Percentiles rank a stretch among this genome's conserved stretches.
phyloP scores from a whole-genome alignment of 2,797 vertebrate genomes.

The Gorsachius magnificus region DNA sequence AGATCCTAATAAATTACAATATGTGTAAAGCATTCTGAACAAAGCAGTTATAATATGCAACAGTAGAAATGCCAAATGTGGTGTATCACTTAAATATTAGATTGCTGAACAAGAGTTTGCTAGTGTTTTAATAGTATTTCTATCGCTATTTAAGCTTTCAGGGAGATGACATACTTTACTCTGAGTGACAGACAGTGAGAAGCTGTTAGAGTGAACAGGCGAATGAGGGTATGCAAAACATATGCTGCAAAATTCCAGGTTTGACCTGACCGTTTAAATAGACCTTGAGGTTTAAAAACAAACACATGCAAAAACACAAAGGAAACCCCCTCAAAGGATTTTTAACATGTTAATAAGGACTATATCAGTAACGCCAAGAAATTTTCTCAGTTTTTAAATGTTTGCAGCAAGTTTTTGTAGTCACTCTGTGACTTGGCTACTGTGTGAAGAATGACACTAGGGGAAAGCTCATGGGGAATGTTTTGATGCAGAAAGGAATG shows the following conservation, averaged over 20 bases:
- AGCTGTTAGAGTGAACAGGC: background rate
- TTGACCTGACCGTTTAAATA: background rate
- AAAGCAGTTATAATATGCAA: background rate
- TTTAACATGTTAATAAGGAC: background rate
- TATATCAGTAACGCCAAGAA: background rate
- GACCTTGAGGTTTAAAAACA: conserved; percentile 4
- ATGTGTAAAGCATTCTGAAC: background rate
- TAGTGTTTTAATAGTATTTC: background rate
- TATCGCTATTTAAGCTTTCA: background rate
- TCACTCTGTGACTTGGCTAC: background rate
- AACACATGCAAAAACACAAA: background rate
- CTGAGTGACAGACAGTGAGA: background rate
- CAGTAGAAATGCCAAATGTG: background rate
- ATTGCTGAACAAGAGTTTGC: conserved; percentile 2
- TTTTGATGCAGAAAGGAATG: background rate
- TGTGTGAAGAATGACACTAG: accelerated
- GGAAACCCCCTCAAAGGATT: background rate
- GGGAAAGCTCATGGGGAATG: background rate
- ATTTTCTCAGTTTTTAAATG: background rate
- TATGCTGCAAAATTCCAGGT: background rate
- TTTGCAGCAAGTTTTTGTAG: background rate
- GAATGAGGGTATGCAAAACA: background rate
- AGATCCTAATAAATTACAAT: conserved; percentile 5
- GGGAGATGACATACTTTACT: background rate
- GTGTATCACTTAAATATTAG: background rate